A percentile compares a stretch with the other conserved stretches of the same genome.
Evolutionary conservation across 2,113 vertebrate species (phyloP).

Genomic region (Eubucco bourcierii): DNA sequence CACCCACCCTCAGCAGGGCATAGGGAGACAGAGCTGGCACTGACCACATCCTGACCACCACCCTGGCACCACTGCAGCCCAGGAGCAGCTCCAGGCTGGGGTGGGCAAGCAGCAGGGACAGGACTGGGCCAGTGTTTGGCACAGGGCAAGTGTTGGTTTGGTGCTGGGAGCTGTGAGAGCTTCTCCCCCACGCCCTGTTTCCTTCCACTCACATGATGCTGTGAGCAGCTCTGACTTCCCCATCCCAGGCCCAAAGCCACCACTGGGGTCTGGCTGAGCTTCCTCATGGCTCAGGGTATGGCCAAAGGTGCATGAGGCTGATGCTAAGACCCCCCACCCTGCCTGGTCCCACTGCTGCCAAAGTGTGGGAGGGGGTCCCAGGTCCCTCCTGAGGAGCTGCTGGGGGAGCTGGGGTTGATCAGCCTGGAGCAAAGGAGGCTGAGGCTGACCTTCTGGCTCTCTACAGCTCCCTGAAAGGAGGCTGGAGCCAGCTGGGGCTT

Average conservation of each 20-base stretch:
- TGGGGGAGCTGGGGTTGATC: not conserved
- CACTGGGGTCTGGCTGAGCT: not conserved
- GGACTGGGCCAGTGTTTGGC: not conserved
- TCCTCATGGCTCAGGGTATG: rapidly evolving
- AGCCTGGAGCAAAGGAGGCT: not conserved
- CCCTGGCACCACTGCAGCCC: not conserved
- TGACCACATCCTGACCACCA: not conserved
- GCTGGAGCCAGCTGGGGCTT: too few species aligned
- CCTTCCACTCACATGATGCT: constrained; percentile 22
- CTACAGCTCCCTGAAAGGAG: too few species aligned
- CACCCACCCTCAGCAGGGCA: not conserved
- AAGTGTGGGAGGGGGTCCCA: not conserved
- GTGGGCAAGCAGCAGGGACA: not conserved
- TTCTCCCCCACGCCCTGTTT: not conserved
- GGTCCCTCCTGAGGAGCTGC: not conserved
- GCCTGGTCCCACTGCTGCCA: not conserved
- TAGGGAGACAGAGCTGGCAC: not conserved
- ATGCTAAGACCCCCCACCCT: not conserved
- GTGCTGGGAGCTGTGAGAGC: not conserved
- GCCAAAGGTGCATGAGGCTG: not conserved
- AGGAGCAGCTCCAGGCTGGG: not conserved
- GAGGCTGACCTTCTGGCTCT: not conserved
- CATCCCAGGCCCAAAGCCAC: not conserved
- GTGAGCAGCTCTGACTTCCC: not conserved
- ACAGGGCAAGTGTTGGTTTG: not conserved